Conservation (phyloP, 2,113 vertebrate species). For the Propithecus coquereli region DNA sequence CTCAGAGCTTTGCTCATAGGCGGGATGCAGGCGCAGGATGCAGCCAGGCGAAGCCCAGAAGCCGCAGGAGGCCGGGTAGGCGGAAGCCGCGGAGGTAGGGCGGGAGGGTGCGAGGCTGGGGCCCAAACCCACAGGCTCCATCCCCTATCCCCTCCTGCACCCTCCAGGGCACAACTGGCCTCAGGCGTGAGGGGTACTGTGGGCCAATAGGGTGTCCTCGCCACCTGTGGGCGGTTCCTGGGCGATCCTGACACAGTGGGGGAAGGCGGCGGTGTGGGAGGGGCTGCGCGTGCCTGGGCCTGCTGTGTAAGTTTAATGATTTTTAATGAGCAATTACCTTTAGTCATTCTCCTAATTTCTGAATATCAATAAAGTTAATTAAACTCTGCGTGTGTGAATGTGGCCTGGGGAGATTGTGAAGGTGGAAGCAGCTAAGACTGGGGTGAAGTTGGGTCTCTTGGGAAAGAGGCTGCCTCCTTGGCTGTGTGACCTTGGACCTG, state of each 20-base stretch:
- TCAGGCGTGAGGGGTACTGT: not conserved
- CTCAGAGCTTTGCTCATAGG: not conserved
- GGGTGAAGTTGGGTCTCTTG: not conserved
- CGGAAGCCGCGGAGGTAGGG: not conserved
- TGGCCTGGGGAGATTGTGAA: conserved; percentile 68
- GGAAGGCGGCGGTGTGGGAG: fast-evolving
- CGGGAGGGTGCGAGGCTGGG: not conserved
- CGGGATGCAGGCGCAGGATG: not conserved
- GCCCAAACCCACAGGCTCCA: not conserved
- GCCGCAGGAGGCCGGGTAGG: not conserved
- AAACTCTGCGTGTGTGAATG: conserved; percentile 83
- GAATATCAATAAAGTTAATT: conserved; percentile 93
- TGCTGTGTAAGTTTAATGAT: conserved; percentile 85
- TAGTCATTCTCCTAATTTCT: conserved; percentile 89
- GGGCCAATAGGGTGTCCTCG: not conserved
- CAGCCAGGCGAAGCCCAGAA: not conserved
- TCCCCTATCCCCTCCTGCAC: not conserved
- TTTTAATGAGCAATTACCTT: conserved; percentile 90
- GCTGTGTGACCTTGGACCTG: conserved; percentile 52
- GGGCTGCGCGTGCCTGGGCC: conserved; percentile 48
- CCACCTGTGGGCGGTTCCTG: not conserved
- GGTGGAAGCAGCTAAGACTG: conserved; percentile 27
- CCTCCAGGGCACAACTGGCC: not conserved
- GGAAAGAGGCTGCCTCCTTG: not conserved
- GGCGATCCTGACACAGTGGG: not conserved